phyloP scores from a whole-genome alignment of 2,797 vertebrate species.

The Catharus ustulatus region DNA sequence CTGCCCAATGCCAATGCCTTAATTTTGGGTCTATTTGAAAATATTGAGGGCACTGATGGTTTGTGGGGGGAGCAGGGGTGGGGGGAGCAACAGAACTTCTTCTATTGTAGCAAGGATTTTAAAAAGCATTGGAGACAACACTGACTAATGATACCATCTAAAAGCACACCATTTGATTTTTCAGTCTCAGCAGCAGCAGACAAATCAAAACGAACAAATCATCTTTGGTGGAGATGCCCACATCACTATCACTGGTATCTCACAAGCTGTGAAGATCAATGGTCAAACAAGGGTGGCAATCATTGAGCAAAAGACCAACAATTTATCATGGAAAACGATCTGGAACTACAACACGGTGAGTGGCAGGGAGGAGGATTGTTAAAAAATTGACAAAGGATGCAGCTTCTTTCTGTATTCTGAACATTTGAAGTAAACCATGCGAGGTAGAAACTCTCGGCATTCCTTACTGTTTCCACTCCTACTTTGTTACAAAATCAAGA shows the following conservation, averaged over 20 bases:
- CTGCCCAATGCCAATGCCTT: no score
- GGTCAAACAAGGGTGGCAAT: neutral
- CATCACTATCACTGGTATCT: neutral
- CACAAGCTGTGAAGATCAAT: neutral
- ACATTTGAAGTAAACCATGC: rapidly evolving
- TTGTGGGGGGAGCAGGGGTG: neutral
- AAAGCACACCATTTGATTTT: neutral
- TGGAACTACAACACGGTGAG: neutral
- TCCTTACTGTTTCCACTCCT: rapidly evolving
- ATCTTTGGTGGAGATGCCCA: neutral
- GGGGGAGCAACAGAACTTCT: neutral
- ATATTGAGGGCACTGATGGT: neutral
- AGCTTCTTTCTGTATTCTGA: neutral
- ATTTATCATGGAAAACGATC: neutral
- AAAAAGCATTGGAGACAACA: neutral
- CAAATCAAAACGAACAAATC: neutral
- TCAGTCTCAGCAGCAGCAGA: neutral
- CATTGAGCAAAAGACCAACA: neutral
- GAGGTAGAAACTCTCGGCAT: rapidly evolving
- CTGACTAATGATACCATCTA: neutral
- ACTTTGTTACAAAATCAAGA: rapidly evolving
- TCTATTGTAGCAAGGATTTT: no score
- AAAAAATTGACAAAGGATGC: rapidly evolving
- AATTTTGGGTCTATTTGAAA: neutral
- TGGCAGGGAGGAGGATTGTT: rapidly evolving